Percentiles rank a stretch among this genome's conserved stretches.
Evolutionary conservation across 1,140 invertebrate species (phyloP).

Genomic region (Penaeus japonicus): DNA sequence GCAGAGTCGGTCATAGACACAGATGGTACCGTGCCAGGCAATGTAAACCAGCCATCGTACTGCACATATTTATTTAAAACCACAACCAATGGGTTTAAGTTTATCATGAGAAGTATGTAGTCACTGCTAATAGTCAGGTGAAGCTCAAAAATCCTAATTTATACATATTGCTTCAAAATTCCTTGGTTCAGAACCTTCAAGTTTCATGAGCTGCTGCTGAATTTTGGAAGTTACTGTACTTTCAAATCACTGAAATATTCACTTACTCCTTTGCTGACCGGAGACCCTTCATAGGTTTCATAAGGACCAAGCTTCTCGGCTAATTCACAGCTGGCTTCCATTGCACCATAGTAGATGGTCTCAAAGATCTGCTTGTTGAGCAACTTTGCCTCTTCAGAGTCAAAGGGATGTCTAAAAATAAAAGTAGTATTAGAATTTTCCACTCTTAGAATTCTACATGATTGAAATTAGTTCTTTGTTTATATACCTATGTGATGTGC

Average conservation of each 20-base stretch:
- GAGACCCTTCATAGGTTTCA: constrained; percentile 88
- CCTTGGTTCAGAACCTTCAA: too few relatives aligned
- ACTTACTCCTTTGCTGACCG: constrained; percentile 88
- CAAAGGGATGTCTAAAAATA: constrained; percentile 60
- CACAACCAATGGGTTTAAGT: too few relatives aligned
- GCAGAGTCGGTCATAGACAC: too few relatives aligned
- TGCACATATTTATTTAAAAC: too few relatives aligned
- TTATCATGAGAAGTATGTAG: too few relatives aligned
- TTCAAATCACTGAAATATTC: neutral
- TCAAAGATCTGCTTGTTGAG: constrained; percentile 98
- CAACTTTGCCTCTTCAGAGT: constrained; percentile 78
- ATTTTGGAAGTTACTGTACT: neutral
- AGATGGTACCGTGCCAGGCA: too few relatives aligned
- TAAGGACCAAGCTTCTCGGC: constrained; percentile 88
- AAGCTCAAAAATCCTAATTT: too few relatives aligned
- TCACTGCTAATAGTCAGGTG: too few relatives aligned
- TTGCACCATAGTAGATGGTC: constrained; percentile 96
- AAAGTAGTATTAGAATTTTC: neutral
- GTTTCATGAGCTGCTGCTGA: too few relatives aligned
- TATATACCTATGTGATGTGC: neutral
- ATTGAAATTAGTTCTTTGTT: neutral
- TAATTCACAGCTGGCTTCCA: constrained; percentile 96
- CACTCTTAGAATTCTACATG: too few relatives aligned
- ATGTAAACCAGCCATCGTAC: too few relatives aligned
- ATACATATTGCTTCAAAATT: too few relatives aligned